Conservation (phyloP, 1,140 invertebrate species). For the Antheraea pernyi region DNA sequence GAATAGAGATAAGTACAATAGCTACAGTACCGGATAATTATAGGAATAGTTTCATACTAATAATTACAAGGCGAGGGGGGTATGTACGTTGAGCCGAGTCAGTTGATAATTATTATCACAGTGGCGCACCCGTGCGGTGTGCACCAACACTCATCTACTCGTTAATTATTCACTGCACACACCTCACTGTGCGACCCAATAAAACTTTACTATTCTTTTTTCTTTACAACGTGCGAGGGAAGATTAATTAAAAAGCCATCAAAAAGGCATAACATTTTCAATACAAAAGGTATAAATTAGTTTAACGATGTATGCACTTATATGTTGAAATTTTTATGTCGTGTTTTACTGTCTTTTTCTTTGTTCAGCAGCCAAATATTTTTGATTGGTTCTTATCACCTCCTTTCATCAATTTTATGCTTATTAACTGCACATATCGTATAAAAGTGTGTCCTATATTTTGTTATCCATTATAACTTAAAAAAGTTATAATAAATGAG, state of each 20-base stretch:
- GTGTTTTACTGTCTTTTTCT: not conserved
- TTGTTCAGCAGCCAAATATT: too few relatives aligned
- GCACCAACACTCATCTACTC: slow-evolving; percentile 8
- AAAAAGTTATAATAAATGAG: too few relatives aligned
- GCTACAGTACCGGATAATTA: slow-evolving; percentile 4
- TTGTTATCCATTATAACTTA: too few relatives aligned
- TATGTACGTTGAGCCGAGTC: not conserved
- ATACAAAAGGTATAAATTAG: not conserved
- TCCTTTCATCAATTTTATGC: too few relatives aligned
- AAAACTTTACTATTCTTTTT: slow-evolving; percentile 10
- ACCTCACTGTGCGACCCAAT: slow-evolving; percentile 12
- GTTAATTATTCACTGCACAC: slow-evolving; percentile 15
- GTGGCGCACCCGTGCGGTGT: not conserved
- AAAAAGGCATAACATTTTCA: slow-evolving; percentile 1
- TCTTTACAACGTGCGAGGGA: slow-evolving; percentile 1
- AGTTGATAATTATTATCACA: slow-evolving; percentile 16
- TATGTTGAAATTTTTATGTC: not conserved
- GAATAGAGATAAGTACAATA: too few relatives aligned
- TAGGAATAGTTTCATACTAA: not conserved
- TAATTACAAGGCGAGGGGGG: slow-evolving; percentile 1
- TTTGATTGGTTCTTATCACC: too few relatives aligned
- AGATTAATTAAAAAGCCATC: slow-evolving; percentile 13
- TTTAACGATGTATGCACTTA: not conserved
- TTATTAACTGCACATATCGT: too few relatives aligned
- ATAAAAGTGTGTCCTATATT: too few relatives aligned